phyloP scores from a whole-genome alignment of 2,888 invertebrate species.

The Hydraecia micacea region DNA sequence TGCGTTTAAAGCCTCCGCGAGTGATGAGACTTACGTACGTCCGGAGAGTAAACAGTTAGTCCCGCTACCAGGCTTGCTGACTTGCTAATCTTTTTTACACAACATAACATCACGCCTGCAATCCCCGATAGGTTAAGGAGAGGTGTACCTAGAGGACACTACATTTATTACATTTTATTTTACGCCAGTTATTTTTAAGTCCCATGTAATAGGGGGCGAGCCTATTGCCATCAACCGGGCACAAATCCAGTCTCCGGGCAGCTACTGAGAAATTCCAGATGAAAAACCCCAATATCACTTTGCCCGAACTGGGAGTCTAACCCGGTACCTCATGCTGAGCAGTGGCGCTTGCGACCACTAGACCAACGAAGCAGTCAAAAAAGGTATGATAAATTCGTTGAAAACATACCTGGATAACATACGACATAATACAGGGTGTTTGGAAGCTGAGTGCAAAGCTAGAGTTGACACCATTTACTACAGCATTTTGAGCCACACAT shows the following conservation, averaged over 20 bases:
- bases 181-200: neutral
- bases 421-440: too few relatives aligned
- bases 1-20: neutral
- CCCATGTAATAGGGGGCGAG: neutral
- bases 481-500: too few relatives aligned
- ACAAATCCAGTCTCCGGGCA: neutral
- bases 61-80: neutral
- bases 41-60: neutral
- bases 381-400: neutral
- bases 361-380: too few relatives aligned
- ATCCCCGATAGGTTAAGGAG: neutral
- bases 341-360: too few relatives aligned
- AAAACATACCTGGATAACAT: neutral
- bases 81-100: neutral
- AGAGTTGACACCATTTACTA: too few relatives aligned
- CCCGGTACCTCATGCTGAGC: too few relatives aligned
- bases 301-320: too few relatives aligned
- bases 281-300: too few relatives aligned
- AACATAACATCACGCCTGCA: neutral
- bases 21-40: slow-evolving; percentile 16
- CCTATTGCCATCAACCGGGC: too few relatives aligned
- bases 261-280: too few relatives aligned
- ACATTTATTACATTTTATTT: too few relatives aligned
- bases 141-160: neutral
- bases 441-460: too few relatives aligned